Evolutionary conservation across 2,113 vertebrate genomes (phyloP).

Genomic region (Catharus fuscescens): DNA sequence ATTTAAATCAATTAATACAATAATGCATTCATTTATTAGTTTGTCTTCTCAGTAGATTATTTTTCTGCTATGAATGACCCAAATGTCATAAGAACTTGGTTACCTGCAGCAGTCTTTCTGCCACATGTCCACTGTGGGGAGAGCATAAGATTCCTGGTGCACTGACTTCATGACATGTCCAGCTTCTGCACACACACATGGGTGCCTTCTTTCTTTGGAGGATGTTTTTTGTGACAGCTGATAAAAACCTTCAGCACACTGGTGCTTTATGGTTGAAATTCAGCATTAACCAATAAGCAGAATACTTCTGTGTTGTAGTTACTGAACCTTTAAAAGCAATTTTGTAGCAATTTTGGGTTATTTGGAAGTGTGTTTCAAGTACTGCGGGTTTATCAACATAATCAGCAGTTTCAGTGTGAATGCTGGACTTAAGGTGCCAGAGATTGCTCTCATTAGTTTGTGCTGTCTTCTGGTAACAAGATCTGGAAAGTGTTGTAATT

Average conservation of each 20-base stretch:
- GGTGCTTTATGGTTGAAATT: slow-evolving; percentile 13
- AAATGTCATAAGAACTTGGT: neutral
- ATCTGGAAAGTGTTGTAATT: neutral
- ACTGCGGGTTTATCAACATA: neutral
- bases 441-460: neutral
- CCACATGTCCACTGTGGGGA: fast-evolving
- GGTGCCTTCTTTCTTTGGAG: neutral
- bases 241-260: neutral
- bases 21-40: neutral
- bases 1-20: neutral
- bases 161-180: neutral
- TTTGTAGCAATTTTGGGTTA: slow-evolving; percentile 54
- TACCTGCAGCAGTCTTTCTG: neutral
- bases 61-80: neutral
- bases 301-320: neutral
- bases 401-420: neutral
- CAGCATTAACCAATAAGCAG: neutral
- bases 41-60: neutral
- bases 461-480: neutral
- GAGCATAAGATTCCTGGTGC: neutral
- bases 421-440: neutral
- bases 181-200: neutral
- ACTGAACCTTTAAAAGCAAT: slow-evolving; percentile 52
- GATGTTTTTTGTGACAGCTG: neutral
- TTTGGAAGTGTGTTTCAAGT: slow-evolving; percentile 71